Percentiles rank a stretch among this genome's conserved stretches.
Evolutionary conservation across 2,888 invertebrate genomes (phyloP).

Genomic region (Cerceris ruficornis): DNA sequence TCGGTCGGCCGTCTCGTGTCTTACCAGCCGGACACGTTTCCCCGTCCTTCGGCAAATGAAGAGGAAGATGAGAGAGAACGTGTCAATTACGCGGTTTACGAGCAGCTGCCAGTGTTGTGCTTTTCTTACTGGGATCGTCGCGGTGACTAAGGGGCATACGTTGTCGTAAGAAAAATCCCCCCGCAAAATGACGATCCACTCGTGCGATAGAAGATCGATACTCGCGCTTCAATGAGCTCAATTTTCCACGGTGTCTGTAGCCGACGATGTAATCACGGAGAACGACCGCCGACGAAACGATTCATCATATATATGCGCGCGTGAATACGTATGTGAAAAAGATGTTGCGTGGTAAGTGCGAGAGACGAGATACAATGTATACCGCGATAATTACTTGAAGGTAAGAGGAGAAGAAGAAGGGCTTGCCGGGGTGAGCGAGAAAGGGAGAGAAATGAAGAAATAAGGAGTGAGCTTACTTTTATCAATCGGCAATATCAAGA

Average conservation of each 20-base stretch:
- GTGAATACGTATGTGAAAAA: slow-evolving; percentile 9
- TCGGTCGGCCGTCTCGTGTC: no score
- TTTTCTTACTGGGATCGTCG: not conserved
- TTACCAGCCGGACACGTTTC: not conserved
- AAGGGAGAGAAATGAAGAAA: not conserved
- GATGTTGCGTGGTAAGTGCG: not conserved
- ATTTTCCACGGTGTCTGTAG: slow-evolving; percentile 40
- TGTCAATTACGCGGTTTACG: slow-evolving; percentile 35
- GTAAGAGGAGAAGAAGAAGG: slow-evolving; percentile 3
- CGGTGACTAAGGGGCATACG: slow-evolving; percentile 9
- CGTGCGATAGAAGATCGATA: slow-evolving; percentile 41
- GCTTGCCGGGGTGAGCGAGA: slow-evolving; percentile 15
- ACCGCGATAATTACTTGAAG: slow-evolving; percentile 25
- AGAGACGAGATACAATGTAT: slow-evolving; percentile 11
- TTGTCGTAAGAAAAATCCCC: slow-evolving; percentile 3
- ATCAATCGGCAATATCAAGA: slow-evolving; percentile 29
- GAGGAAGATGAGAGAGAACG: slow-evolving; percentile 7
- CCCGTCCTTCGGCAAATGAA: not conserved
- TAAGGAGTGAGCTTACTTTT: slow-evolving; percentile 6
- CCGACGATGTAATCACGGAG: slow-evolving; percentile 25
- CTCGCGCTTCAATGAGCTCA: slow-evolving; percentile 29
- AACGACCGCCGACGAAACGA: slow-evolving; percentile 31
- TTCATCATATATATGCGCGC: slow-evolving; percentile 25
- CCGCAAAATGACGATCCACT: slow-evolving; percentile 26
- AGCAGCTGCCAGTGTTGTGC: not conserved